A percentile compares a stretch with the other conserved stretches of the same genome.
Evolutionary conservation across 2,888 invertebrate species (phyloP).

Genomic region (Agriotes lineatus): DNA sequence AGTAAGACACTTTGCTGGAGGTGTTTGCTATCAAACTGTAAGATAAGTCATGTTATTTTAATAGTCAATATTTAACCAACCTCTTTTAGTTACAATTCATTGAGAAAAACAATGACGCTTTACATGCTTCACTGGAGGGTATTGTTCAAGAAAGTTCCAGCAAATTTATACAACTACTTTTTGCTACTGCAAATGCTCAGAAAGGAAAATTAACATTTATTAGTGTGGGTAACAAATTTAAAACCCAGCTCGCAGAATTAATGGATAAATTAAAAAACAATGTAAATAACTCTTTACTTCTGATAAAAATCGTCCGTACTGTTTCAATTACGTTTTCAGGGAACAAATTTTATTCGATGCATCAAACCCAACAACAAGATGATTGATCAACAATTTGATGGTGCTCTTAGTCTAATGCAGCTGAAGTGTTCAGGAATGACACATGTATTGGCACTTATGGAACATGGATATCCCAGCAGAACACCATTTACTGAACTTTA

Average conservation of each 20-base stretch:
- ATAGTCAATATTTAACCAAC: no score
- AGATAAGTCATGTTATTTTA: no score
- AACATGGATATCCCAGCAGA: slow-evolving; percentile 94
- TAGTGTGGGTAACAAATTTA: slow-evolving; percentile 97
- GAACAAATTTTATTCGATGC: slow-evolving; percentile 97
- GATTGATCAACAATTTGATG: slow-evolving; percentile 90
- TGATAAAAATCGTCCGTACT: background rate
- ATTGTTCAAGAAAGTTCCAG: slow-evolving; percentile 92
- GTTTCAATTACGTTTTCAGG: slow-evolving; percentile 71
- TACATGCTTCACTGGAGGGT: slow-evolving; percentile 94
- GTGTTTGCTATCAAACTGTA: slow-evolving; percentile 97
- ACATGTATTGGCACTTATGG: slow-evolving; percentile 96
- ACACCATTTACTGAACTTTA: slow-evolving; percentile 92
- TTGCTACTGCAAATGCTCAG: slow-evolving; percentile 74
- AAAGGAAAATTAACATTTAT: slow-evolving; percentile 91
- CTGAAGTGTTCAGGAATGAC: slow-evolving; percentile 97
- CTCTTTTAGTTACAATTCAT: slow-evolving; percentile 89
- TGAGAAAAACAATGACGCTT: slow-evolving; percentile 98
- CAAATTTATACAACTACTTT: slow-evolving; percentile 83
- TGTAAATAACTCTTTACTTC: no score
- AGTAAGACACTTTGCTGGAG: slow-evolving; percentile 96
- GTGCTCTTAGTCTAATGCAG: slow-evolving; percentile 91
- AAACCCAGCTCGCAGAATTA: slow-evolving; percentile 87
- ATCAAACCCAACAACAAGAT: slow-evolving; percentile 98
- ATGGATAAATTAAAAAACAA: slow-evolving; percentile 95